Conservation (phyloP, 2,888 invertebrate genomes). For the Meiosimyza decipiens region DNA sequence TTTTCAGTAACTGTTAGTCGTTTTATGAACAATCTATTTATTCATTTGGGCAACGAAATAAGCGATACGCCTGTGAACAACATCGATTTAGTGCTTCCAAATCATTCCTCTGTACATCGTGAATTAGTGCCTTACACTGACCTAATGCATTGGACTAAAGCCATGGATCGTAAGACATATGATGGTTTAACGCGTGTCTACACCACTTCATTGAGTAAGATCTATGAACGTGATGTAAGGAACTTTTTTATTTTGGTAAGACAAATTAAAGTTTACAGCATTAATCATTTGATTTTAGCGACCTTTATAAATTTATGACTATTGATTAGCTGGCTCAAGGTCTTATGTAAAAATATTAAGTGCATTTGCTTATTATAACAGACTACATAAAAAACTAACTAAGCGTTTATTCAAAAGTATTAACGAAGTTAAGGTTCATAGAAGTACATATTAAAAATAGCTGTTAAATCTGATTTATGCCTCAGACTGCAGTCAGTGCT, state of each 20-base stretch:
- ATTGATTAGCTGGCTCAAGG: too few species aligned
- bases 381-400: too few species aligned
- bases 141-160: slow-evolving; percentile 91
- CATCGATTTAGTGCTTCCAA: slow-evolving; percentile 76
- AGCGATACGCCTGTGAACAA: slow-evolving; percentile 69
- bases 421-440: too few species aligned
- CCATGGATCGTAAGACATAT: slow-evolving; percentile 86
- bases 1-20: slow-evolving; percentile 87
- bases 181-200: slow-evolving; percentile 85
- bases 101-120: slow-evolving; percentile 83
- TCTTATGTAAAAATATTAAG: too few species aligned
- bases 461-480: too few species aligned
- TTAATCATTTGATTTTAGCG: too few species aligned
- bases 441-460: too few species aligned
- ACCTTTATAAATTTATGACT: too few species aligned
- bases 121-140: slow-evolving; percentile 89
- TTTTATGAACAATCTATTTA: slow-evolving; percentile 93
- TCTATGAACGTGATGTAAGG: slow-evolving; percentile 86
- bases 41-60: slow-evolving; percentile 87
- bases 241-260: slow-evolving; percentile 61
- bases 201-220: slow-evolving; percentile 83
- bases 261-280: too few species aligned
- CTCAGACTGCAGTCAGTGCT: too few species aligned
- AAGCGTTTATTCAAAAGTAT: too few species aligned
- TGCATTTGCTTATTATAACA: too few species aligned